Evolutionary conservation across 2,888 invertebrate species (phyloP), one percentile per base, ranked within the genome.

Genomic region (Drosophila mimetica): DNA sequence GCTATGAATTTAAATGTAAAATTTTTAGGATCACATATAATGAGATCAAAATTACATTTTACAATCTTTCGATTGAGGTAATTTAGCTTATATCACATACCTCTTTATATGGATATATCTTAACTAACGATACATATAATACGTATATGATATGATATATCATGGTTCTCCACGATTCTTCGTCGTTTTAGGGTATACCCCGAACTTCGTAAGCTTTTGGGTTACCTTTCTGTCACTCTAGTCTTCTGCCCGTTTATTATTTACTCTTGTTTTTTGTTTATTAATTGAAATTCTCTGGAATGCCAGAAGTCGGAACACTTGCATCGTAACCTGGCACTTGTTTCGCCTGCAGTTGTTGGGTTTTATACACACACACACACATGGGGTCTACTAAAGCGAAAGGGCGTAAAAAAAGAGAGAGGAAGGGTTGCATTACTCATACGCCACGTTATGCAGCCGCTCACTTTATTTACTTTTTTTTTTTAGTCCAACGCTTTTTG

Each of bases 271-370:
- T 46, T 22, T 42, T 55, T 66, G 30, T 64, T 71, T 71, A 67
- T 60, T 70, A 74, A 80, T 78, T 76, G 58, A 81, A 80, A 78
- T 85, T 74, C 70, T 70, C 63, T 74, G 72, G 59, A 70, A 74
- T 71, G 64, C 44, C 64, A 60, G 48, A 59, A 57, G 71, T 55
- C 60, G 20, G 67, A 65, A 70, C 74, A 76, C 66, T 79, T 71
- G 64, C 55, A 44, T 30, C 32, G 71, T 75, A 75, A 78, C 71
- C 51, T 54, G 72, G 70, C 72, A 83, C 64, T 58, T 48, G 53
- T 71, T 63, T 50, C 13, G 42, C 47, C 41, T 46, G 65, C 65
- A 65, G 64, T 65, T 51, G 58, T 58, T 44, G 44, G 42, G 44
- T 69, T 46, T 47, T n/a, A 46, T n/a, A 25, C 28, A 20, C 20